A percentile compares a stretch with the other conserved stretches of the same genome.
Evolutionary conservation across 2,888 invertebrate genomes (phyloP).

Genomic region (Eumerus sabulonum): DNA sequence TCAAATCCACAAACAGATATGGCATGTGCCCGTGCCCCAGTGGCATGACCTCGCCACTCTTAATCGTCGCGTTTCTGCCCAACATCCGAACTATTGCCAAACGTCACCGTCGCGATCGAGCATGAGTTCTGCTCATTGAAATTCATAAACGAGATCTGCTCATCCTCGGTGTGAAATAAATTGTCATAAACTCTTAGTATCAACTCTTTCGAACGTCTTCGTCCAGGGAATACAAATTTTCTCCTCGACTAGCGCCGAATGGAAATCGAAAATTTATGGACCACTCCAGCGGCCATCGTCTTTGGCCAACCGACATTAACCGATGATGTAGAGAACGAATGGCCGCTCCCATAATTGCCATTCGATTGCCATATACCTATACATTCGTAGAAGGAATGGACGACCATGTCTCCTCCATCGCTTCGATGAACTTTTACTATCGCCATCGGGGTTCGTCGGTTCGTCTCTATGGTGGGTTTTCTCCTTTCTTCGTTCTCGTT

Average conservation of each 20-base stretch:
- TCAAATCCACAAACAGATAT: conserved; percentile 57
- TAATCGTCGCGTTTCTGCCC: neutral
- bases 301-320: neutral
- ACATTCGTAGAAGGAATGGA: conserved; percentile 7
- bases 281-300: conserved; percentile 26
- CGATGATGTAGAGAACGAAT: neutral
- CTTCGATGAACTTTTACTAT: conserved; percentile 17
- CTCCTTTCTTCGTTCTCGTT: conserved; percentile 22
- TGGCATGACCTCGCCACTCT: neutral
- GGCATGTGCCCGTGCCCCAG: conserved; percentile 42
- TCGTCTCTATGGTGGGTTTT: neutral
- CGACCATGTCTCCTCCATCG: conserved; percentile 29
- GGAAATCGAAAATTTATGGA: conserved; percentile 67
- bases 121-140: conserved; percentile 63
- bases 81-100: neutral
- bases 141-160: conserved; percentile 65
- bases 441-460: conserved; percentile 19
- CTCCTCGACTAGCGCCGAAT: conserved; percentile 64
- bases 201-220: conserved; percentile 63
- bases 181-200: conserved; percentile 56
- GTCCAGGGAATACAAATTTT: conserved; percentile 67
- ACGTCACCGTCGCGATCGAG: neutral
- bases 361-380: conserved; percentile 3
- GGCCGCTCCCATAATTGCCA: conserved; percentile 53
- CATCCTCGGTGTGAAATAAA: conserved; percentile 62